A percentile compares a stretch with the other conserved stretches of the same genome.
phyloP scores from a whole-genome alignment of 2,113 vertebrate genomes.

The Epinephelus cyanopodus region DNA sequence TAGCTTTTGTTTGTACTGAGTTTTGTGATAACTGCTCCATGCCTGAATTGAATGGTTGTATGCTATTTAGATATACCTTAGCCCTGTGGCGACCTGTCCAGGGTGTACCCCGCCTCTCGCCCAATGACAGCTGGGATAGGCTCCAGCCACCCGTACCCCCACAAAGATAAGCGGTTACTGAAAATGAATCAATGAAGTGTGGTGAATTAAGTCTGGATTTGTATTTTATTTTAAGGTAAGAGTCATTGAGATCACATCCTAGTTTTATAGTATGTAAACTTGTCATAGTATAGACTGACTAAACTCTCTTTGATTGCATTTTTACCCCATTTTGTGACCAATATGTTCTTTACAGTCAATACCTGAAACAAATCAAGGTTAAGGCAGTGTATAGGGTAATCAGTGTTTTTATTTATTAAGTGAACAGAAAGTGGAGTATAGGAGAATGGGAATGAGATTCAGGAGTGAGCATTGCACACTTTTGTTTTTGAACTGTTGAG shows the following conservation, averaged over 20 bases:
- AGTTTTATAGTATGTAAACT: neutral
- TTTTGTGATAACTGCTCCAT: neutral
- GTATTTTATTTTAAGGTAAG: neutral
- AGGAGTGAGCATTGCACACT: neutral
- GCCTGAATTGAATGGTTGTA: neutral
- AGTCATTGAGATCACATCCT: neutral
- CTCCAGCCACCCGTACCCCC: no score
- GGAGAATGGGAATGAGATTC: conserved; percentile 35
- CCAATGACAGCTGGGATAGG: no score
- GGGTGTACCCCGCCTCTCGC: no score
- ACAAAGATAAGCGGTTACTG: no score
- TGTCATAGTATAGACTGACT: neutral
- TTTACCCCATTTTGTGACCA: neutral
- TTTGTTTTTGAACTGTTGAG: conserved; percentile 44
- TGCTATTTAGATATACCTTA: neutral
- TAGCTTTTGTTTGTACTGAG: neutral
- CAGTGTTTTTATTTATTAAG: conserved; percentile 17
- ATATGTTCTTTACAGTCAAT: neutral
- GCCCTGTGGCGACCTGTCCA: no score
- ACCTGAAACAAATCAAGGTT: conserved; percentile 14
- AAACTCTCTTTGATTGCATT: neutral
- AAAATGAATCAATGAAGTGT: no score
- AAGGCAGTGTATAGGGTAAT: neutral
- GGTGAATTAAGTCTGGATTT: neutral
- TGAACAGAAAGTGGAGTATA: neutral